Evolutionary conservation across 2,888 invertebrate species (phyloP).

Genomic region (Helleia helle): DNA sequence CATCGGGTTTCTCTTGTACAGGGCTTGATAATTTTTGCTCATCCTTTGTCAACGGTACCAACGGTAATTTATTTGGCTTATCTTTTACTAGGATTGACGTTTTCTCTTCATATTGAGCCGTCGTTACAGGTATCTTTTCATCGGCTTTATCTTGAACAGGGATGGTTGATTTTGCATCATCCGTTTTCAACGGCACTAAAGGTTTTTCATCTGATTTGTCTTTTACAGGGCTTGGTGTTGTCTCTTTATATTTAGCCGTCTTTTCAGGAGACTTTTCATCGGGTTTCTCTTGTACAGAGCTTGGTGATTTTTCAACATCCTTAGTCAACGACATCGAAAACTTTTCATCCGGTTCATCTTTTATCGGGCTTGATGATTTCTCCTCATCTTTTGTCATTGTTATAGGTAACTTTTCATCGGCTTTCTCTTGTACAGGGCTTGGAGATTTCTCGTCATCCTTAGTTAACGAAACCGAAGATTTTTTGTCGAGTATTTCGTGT

Average conservation of each 20-base stretch:
- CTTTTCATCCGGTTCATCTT: background rate
- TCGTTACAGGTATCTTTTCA: background rate
- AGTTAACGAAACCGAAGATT: background rate
- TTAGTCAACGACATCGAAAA: background rate
- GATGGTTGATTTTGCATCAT: background rate
- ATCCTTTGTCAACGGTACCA: background rate
- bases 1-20: too few relatives aligned
- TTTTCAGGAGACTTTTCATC: too few relatives aligned
- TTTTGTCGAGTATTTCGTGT: background rate
- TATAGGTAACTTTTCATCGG: background rate
- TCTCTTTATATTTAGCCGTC: too few relatives aligned
- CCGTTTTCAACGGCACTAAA: too few relatives aligned
- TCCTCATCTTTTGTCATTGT: too few relatives aligned
- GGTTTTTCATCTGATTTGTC: too few relatives aligned
- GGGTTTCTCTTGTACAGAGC: too few relatives aligned
- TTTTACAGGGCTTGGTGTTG: slow-evolving; percentile 12
- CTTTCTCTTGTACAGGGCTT: slow-evolving; percentile 7
- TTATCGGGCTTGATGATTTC: background rate
- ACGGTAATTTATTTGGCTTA: background rate
- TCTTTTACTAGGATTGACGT: background rate
- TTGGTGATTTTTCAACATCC: slow-evolving; percentile 8
- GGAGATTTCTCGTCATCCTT: slow-evolving; percentile 9
- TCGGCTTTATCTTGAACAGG: background rate
- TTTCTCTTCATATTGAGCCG: too few relatives aligned
- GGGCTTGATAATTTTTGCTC: too few relatives aligned